Evolutionary conservation across 2,888 invertebrate genomes (phyloP), one percentile per base, ranked within the genome.

Genomic region (Chironomus riparius): DNA sequence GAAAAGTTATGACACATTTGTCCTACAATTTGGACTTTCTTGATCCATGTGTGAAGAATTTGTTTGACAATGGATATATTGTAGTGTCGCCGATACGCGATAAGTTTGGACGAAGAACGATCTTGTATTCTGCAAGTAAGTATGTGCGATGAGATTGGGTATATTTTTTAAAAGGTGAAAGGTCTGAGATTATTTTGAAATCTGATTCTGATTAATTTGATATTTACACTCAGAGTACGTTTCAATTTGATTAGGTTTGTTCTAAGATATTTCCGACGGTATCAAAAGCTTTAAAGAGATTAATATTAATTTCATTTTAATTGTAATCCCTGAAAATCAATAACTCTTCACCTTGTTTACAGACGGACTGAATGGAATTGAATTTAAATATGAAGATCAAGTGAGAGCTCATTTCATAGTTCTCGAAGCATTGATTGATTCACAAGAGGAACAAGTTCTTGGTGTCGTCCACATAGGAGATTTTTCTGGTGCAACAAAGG

Each of bases 401-500:
- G 88, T 90, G 71, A 88, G 89, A 76, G 88, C 88, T 0, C 91
- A 92, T 80, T 84, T 88, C 74, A 82, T 93, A 68, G 88, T 91
- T 1, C 92, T 92, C 81, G 93, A 94, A 84, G 88, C 90, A 21
- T 83, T 93, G 72, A 82, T 93, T 81, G 91, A 91, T 78, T 92
- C 93, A 80, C 90, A 91, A 77, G 87, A 88, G 78, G 91, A 90
- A 79, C 94, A 94, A 82, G 88, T 93, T 76, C 85, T 90, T 76
- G 93, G 94, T 0, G 87, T 92, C 78, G 88, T 88, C 4, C 93
- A 93, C 82, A 87, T 92, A 75, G 91, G 88, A 0, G 91, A 92
- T 81, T 87, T 90, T 65, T 83, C 83, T 7, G 89, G 89, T 0
- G 86, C 89, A 2, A 86, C 87, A 18, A 85, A 89, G 2, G 86